Conservation (phyloP, 2,113 vertebrate species). For the Hemiscyllium ocellatum region DNA sequence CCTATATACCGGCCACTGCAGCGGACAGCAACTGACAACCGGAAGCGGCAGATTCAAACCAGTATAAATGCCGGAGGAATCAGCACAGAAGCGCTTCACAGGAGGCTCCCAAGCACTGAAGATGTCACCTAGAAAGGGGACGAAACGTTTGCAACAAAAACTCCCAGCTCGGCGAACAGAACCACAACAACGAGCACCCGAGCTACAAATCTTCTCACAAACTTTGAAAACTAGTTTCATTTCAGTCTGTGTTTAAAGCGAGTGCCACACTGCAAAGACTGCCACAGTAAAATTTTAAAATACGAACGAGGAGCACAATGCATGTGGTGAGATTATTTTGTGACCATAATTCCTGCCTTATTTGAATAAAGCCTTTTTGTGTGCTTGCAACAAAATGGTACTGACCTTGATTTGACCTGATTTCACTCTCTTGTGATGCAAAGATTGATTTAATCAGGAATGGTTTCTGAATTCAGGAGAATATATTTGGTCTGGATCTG, state of each 20-base stretch:
- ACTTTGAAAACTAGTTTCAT: neutral
- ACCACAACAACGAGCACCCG: no score
- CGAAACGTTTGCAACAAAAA: no score
- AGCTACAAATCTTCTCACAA: no score
- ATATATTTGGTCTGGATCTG: neutral
- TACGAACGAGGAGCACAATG: neutral
- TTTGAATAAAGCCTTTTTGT: neutral
- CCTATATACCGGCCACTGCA: no score
- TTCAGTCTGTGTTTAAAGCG: neutral
- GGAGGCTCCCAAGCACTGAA: no score
- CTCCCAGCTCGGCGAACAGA: no score
- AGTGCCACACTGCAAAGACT: neutral
- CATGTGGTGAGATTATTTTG: neutral
- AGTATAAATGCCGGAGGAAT: no score
- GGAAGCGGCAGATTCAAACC: no score
- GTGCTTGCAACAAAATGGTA: neutral
- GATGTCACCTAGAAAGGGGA: no score
- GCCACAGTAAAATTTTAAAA: neutral
- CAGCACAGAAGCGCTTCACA: no score
- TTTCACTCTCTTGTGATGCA: neutral
- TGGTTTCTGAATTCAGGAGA: slow-evolving; percentile 11
- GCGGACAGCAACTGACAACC: no score
- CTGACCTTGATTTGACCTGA: slow-evolving; percentile 14
- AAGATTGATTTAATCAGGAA: neutral
- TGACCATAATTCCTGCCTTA: neutral